phyloP scores from a whole-genome alignment of 2,888 invertebrate species.

The Agriopis leucophaearia region DNA sequence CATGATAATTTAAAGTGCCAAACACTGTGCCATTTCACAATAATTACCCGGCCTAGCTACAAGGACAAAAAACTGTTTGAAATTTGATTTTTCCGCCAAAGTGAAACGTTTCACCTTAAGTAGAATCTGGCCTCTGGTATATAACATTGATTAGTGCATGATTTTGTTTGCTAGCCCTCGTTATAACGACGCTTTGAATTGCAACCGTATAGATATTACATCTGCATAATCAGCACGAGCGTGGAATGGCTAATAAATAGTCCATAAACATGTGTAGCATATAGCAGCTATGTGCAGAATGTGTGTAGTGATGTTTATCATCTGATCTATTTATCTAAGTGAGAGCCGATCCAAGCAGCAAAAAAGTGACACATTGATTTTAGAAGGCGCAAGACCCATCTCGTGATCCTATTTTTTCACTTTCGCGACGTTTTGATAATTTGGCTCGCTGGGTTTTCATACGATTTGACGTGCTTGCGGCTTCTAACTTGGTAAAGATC shows the following conservation, averaged over 20 bases:
- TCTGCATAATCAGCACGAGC: conserved; percentile 41
- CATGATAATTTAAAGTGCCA: too few species aligned
- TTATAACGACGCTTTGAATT: conserved; percentile 20
- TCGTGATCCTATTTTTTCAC: too few species aligned
- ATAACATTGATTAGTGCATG: conserved; percentile 13
- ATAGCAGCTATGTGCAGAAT: background rate
- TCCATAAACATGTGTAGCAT: conserved; percentile 7
- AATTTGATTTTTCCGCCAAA: too few species aligned
- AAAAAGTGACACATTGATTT: background rate
- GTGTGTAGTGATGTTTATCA: background rate
- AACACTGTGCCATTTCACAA: too few species aligned
- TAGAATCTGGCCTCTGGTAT: background rate
- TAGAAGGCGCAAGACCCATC: too few species aligned
- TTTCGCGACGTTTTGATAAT: too few species aligned
- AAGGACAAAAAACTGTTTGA: too few species aligned
- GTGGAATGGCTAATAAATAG: conserved; percentile 36
- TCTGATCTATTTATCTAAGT: background rate
- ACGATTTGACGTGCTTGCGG: too few species aligned
- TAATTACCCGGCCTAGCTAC: too few species aligned
- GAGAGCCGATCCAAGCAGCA: background rate
- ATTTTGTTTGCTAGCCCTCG: conserved; percentile 21
- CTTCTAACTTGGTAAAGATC: too few species aligned
- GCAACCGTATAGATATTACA: conserved; percentile 41
- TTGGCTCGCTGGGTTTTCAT: too few species aligned
- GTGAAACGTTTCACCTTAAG: too few species aligned